Percentiles rank a stretch among this genome's conserved stretches.
Conservation (phyloP, 2,888 invertebrate genomes). For the Drosophila ochracea region DNA sequence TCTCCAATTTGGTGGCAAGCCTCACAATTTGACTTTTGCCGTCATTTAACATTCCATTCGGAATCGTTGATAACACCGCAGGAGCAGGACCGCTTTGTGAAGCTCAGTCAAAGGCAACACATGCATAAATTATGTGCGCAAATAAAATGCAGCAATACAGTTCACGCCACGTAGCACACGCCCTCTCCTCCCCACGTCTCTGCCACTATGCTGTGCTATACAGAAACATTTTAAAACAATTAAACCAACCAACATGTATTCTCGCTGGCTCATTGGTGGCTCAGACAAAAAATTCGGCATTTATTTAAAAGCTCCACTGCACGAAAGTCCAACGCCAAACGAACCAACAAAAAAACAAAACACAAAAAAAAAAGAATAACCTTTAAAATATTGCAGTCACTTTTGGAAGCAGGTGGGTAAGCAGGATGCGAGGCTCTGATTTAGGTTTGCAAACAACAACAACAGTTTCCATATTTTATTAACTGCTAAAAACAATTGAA, state of each 20-base stretch:
- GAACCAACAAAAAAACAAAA: background rate
- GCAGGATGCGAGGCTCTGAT: background rate
- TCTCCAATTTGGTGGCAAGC: conserved; percentile 16
- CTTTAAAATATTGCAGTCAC: conserved; percentile 42
- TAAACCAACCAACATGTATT: conserved; percentile 59
- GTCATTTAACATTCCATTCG: conserved; percentile 37
- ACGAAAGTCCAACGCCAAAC: conserved; percentile 17
- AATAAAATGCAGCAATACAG: conserved; percentile 46
- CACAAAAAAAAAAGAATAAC: conserved; percentile 9
- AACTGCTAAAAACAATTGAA: conserved; percentile 36
- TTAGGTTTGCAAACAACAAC: conserved; percentile 17
- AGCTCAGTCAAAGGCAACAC: conserved; percentile 44
- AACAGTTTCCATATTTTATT: conserved; percentile 55
- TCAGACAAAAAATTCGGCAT: conserved; percentile 48
- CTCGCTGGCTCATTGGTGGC: conserved; percentile 20
- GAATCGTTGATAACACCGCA: conserved; percentile 34
- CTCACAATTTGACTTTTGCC: conserved; percentile 48
- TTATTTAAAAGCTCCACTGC: conserved; percentile 52
- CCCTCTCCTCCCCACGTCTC: no score
- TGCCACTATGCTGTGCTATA: background rate
- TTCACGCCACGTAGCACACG: conserved; percentile 15
- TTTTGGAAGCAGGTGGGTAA: background rate
- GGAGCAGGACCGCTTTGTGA: background rate
- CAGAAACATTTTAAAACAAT: conserved; percentile 69
- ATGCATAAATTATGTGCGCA: conserved; percentile 58